Conservation (phyloP, 2,888 invertebrate genomes). For the Dascillus cervinus region DNA sequence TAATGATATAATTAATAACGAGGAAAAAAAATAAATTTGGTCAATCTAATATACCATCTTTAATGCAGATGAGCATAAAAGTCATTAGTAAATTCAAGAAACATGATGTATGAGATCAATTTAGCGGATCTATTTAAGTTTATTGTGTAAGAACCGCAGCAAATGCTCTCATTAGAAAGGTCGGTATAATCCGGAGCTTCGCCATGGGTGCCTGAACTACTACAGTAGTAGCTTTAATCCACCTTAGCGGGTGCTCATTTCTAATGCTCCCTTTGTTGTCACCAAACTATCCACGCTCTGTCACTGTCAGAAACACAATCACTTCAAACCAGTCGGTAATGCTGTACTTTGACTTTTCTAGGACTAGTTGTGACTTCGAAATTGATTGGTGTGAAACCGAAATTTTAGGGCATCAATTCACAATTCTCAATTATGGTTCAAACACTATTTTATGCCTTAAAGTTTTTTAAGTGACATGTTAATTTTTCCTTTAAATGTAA, state of each 20-base stretch:
- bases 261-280: slow-evolving; percentile 29
- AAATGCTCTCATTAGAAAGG: slow-evolving; percentile 21
- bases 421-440: too few species aligned
- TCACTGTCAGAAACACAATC: slow-evolving; percentile 28
- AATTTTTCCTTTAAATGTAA: too few species aligned
- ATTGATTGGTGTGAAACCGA: slow-evolving; percentile 5
- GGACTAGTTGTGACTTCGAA: slow-evolving; percentile 1
- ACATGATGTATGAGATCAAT: slow-evolving; percentile 10
- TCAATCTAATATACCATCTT: too few species aligned
- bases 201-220: slow-evolving; percentile 15
- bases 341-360: not conserved
- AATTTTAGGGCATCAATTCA: too few species aligned
- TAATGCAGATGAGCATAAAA: too few species aligned
- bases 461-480: too few species aligned
- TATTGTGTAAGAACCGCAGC: slow-evolving; percentile 13
- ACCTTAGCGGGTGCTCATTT: slow-evolving; percentile 18
- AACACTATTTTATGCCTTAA: too few species aligned
- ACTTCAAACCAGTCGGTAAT: too few species aligned
- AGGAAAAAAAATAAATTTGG: too few species aligned
- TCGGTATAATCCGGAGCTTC: slow-evolving; percentile 11
- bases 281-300: slow-evolving; percentile 29
- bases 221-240: slow-evolving; percentile 24
- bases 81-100: not conserved
- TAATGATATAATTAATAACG: too few species aligned
- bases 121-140: slow-evolving; percentile 4